These are phyloP conservation scores for Cyprinodon brontotheroides DNA, from an alignment of 2,113 vertebrate genomes.

Conservation along the genomic window DNA sequence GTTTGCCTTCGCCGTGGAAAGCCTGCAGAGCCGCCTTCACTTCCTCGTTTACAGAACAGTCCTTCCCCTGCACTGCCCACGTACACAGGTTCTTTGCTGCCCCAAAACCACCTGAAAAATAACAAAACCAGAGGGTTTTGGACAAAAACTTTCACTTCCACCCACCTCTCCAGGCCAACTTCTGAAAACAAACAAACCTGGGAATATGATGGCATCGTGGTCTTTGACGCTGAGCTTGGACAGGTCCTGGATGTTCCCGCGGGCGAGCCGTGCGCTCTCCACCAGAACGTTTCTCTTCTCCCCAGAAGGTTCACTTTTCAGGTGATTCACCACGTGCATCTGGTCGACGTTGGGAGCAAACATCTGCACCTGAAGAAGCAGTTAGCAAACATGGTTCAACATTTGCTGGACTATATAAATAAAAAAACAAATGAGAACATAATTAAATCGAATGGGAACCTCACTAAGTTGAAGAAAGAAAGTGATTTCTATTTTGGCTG, in stretches of 20 bases:
- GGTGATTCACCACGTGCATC: conserved; percentile 85
- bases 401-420: too few species aligned
- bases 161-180: too few species aligned
- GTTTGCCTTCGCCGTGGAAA: conserved; percentile 80
- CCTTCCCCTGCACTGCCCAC: conserved; percentile 86
- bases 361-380: conserved; percentile 80
- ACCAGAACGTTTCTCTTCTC: conserved; percentile 84
- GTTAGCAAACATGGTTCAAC: too few species aligned
- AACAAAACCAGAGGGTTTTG: background rate
- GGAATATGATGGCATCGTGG: conserved; percentile 82
- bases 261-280: conserved; percentile 83
- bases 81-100: conserved; percentile 85
- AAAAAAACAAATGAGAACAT: too few species aligned
- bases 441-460: too few species aligned
- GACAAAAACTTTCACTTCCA: background rate
- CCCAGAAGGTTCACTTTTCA: conserved; percentile 79
- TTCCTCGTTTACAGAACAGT: conserved; percentile 76
- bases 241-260: conserved; percentile 82
- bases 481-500: too few species aligned
- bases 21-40: conserved; percentile 78
- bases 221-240: conserved; percentile 77
- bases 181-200: conserved; percentile 63
- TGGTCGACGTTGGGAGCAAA: conserved; percentile 86
- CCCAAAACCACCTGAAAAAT: conserved; percentile 80
- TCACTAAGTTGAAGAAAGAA: too few species aligned